Percentiles rank a stretch among this genome's conserved stretches.
Conservation (phyloP, 2,113 vertebrate genomes). For the Microcebus jonahi region DNA sequence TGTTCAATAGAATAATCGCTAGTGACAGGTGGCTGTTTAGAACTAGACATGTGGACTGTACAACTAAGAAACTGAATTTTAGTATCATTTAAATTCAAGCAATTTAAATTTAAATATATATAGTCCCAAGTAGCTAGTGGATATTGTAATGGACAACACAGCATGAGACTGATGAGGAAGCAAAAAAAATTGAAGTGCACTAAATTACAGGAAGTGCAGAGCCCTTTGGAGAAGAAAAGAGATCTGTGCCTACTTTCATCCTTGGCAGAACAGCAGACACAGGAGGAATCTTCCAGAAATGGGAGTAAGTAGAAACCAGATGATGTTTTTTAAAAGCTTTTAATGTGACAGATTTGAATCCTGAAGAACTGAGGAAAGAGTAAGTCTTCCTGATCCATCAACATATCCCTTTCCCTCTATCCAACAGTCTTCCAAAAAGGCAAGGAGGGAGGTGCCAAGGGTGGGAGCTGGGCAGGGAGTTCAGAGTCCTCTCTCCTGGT, state of each 20-base stretch:
- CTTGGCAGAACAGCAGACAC: neutral
- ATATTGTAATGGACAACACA: neutral
- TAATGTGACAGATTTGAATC: neutral
- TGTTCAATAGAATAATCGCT: neutral
- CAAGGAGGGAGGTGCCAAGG: neutral
- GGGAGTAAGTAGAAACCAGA: neutral
- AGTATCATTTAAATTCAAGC: neutral
- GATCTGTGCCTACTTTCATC: neutral
- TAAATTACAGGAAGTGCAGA: neutral
- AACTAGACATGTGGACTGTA: neutral
- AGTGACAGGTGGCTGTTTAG: neutral
- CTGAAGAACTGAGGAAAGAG: neutral
- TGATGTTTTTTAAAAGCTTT: neutral
- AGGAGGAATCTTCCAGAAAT: neutral
- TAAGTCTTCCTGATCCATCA: neutral
- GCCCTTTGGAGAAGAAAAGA: neutral
- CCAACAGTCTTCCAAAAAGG: neutral
- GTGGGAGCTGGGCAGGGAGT: neutral
- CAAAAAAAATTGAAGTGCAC: neutral
- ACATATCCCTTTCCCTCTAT: neutral
- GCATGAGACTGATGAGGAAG: neutral
- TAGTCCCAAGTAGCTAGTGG: neutral
- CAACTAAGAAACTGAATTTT: neutral
- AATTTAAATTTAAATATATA: neutral
- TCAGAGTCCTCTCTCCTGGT: fast-evolving